Evolutionary conservation across 2,888 invertebrate species (phyloP).

Genomic region (Chalcosyrphus nemorum): DNA sequence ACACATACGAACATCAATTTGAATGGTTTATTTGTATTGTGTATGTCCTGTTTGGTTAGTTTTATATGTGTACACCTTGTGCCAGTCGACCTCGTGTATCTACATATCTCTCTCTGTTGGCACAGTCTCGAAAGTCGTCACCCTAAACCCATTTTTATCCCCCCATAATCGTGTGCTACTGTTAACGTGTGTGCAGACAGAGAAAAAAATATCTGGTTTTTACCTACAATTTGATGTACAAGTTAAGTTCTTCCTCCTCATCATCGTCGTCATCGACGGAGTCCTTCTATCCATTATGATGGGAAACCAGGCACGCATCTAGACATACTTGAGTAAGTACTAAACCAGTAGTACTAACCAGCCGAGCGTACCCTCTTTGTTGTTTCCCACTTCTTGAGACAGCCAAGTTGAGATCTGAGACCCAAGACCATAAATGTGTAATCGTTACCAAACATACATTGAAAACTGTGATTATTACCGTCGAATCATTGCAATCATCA

Average conservation of each 20-base stretch:
- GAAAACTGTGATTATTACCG: conserved; percentile 48
- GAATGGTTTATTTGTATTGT: conserved; percentile 13
- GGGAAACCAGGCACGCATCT: conserved; percentile 2
- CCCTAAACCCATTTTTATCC: conserved; percentile 39
- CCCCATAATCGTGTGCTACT: conserved; percentile 44
- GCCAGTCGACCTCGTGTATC: conserved; percentile 34
- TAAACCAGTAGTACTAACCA: conserved; percentile 49
- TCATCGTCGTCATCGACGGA: neutral
- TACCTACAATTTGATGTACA: conserved; percentile 19
- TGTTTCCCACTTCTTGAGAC: conserved; percentile 44
- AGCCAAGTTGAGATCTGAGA: neutral
- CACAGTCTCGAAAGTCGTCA: conserved; percentile 42
- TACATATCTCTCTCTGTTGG: conserved; percentile 29
- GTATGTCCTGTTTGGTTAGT: conserved; percentile 7
- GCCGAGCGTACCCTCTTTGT: conserved; percentile 48
- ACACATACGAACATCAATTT: neutral
- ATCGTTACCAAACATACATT: conserved; percentile 55
- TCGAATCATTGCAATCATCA: conserved; percentile 54
- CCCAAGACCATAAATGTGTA: conserved; percentile 44
- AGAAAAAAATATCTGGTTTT: conserved; percentile 15
- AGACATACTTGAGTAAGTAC: conserved; percentile 47
- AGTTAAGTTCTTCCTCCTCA: too few species aligned
- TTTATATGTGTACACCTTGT: neutral
- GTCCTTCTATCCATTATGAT: neutral
- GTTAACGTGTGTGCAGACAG: conserved; percentile 22